Evolutionary conservation across 1,140 invertebrate species (phyloP), one percentile per base, ranked within the genome.

Genomic region (Leptopilina clavipes): DNA sequence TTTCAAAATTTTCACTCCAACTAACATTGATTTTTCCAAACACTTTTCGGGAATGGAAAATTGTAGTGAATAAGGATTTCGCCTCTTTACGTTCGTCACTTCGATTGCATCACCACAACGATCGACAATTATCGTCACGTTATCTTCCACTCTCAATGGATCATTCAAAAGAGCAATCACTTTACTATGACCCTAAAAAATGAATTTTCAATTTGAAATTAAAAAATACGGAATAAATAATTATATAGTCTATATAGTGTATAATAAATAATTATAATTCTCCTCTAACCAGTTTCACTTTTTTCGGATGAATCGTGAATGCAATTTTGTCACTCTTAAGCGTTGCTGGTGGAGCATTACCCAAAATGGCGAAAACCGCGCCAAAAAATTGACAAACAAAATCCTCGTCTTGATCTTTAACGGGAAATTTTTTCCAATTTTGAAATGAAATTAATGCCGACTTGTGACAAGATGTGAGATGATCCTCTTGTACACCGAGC

Each of bases 31-130:
- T 0, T 95, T 94, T 86, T 96, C 95, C 70, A 96, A 92, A 83
- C 95, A 95, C 74, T 92, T 93, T 74, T 95, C 95, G 86, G 91
- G 95, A 84, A 96, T 94, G 73, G 94, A 92, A 83, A 96, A 95
- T 83, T 96, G 95, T 37, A 96, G 87, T 0, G 95, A 95, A 81
- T 95, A 96, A 0, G 95, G 95, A 87, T 97, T 96, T 79, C 95
- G 92, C 80, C 93, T 92, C 82, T 96, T 96, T 71, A 95, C 93
- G 65, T 93, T 93, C 43, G 91, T 92, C 76, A 96, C 92, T 79
- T 96, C 94, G 77, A 95, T 92, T 22, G 94, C 92, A 75, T 96
- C 95, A 0, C 95, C 95, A 83, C 94, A 95, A 82, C 95, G 95
- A 87, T 96, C 95, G 3, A 96, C 93, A 73, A 93, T 92, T 76